Evolutionary conservation across 2,888 invertebrate genomes (phyloP).

Genomic region (Brenthis hecate): DNA sequence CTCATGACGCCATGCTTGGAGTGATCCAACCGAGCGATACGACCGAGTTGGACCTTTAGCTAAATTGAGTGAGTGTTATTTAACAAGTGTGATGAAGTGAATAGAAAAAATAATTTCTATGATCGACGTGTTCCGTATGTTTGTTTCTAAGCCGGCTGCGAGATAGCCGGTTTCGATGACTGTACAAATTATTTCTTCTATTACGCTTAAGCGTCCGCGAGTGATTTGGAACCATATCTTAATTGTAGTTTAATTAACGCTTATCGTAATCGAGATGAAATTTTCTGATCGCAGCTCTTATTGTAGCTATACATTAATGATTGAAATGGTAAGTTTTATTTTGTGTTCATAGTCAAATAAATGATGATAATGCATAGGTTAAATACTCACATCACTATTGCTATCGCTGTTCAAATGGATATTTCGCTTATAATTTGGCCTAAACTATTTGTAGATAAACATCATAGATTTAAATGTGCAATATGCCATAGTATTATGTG

Average conservation of each 20-base stretch:
- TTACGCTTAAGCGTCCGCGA: slow-evolving; percentile 53
- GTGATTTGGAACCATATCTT: slow-evolving; percentile 78
- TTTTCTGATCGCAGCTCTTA: slow-evolving; percentile 43
- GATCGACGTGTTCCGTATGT: slow-evolving; percentile 26
- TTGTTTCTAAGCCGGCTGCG: background rate
- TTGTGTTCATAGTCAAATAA: slow-evolving; percentile 40
- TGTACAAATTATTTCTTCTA: slow-evolving; percentile 44
- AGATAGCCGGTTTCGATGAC: slow-evolving; percentile 19
- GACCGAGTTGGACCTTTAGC: slow-evolving; percentile 33
- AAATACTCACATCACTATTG: slow-evolving; percentile 33
- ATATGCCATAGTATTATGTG: slow-evolving; percentile 12
- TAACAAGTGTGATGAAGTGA: slow-evolving; percentile 31
- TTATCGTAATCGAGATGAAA: slow-evolving; percentile 47
- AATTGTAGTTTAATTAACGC: slow-evolving; percentile 60
- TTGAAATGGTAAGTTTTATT: slow-evolving; percentile 35
- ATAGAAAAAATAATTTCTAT: slow-evolving; percentile 41
- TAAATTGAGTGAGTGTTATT: slow-evolving; percentile 36
- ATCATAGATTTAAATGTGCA: slow-evolving; percentile 14
- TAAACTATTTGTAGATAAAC: slow-evolving; percentile 26
- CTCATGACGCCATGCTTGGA: slow-evolving; percentile 34
- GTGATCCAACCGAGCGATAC: background rate
- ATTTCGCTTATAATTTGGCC: slow-evolving; percentile 31
- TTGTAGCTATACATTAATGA: slow-evolving; percentile 38
- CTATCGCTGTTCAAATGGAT: slow-evolving; percentile 24
- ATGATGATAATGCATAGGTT: slow-evolving; percentile 19